Conservation (phyloP, 2,888 invertebrate genomes). For the Bombyx huttoni region DNA sequence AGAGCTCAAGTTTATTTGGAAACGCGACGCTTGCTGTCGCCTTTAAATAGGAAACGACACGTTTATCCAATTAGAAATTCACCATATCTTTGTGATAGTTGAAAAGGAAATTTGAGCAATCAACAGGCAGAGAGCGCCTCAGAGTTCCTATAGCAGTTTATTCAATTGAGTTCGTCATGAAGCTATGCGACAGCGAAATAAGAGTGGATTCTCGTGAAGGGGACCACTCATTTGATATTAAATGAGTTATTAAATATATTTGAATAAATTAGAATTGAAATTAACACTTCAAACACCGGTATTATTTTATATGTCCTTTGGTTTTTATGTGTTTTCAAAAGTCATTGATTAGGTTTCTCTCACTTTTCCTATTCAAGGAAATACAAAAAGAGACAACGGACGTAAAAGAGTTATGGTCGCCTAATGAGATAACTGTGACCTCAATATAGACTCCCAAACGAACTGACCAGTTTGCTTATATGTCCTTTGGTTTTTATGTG, state of each 20-base stretch:
- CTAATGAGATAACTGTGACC: constrained; percentile 45
- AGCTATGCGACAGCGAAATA: constrained; percentile 42
- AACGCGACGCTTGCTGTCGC: constrained; percentile 56
- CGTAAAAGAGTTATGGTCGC: constrained; percentile 26
- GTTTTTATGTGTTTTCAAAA: not conserved
- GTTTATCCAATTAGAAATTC: constrained; percentile 74
- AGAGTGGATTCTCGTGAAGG: not conserved
- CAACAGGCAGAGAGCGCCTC: constrained; percentile 68
- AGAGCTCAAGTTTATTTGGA: constrained; percentile 48
- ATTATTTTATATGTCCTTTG: not conserved
- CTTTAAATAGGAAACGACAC: constrained; percentile 73
- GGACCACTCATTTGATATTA: constrained; percentile 2
- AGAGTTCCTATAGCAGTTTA: constrained; percentile 69
- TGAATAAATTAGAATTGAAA: not conserved
- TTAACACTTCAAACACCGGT: not conserved
- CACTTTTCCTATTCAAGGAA: constrained; percentile 16
- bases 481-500: no score
- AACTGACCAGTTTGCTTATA: constrained; percentile 33
- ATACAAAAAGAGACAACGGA: constrained; percentile 27
- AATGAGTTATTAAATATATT: constrained; percentile 1
- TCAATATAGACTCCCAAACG: constrained; percentile 35
- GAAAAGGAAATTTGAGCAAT: constrained; percentile 73
- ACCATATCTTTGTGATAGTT: constrained; percentile 73
- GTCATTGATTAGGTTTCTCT: not conserved
- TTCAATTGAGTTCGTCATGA: constrained; percentile 71